Evolutionary conservation across 1,140 invertebrate species (phyloP).

Genomic region (Zaprionus ornatus): DNA sequence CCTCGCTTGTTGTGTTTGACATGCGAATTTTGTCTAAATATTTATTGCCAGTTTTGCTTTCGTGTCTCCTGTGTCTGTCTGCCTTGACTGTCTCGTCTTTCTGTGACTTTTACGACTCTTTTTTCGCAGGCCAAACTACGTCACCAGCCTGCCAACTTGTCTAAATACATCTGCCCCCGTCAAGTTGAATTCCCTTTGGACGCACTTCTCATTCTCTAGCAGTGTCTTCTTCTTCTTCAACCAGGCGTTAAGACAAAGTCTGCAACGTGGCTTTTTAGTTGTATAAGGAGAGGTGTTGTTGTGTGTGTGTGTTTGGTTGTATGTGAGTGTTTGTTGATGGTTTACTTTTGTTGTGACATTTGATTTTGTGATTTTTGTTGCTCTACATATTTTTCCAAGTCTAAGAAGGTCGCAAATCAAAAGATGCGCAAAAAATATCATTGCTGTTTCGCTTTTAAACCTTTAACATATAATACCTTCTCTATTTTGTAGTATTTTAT

Average conservation of each 20-base stretch:
- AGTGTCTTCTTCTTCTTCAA: not conserved
- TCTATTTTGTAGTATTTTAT: too few relatives aligned
- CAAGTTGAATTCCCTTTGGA: not conserved
- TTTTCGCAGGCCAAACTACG: conserved; percentile 30
- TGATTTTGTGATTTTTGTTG: too few relatives aligned
- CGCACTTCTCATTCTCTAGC: not conserved
- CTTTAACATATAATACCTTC: too few relatives aligned
- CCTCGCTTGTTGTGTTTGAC: conserved; percentile 36
- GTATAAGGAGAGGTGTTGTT: not conserved
- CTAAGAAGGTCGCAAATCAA: too few relatives aligned
- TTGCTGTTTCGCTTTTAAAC: too few relatives aligned
- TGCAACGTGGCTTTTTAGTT: conserved; percentile 13
- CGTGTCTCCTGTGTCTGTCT: conserved; percentile 14
- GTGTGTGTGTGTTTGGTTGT: not conserved
- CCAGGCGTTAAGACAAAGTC: conserved; percentile 39
- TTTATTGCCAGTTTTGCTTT: conserved; percentile 48
- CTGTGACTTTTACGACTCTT: conserved; percentile 41
- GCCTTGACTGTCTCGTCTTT: not conserved
- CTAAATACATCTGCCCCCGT: conserved; percentile 20
- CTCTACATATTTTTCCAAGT: too few relatives aligned
- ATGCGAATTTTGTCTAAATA: conserved; percentile 53
- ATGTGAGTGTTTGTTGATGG: not conserved
- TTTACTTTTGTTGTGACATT: not conserved
- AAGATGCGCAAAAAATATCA: too few relatives aligned
- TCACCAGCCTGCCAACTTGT: conserved; percentile 37